These are phyloP conservation scores for Spinus olivaceus DNA, from an alignment of 2,797 vertebrate species.

Conservation along the genomic window DNA sequence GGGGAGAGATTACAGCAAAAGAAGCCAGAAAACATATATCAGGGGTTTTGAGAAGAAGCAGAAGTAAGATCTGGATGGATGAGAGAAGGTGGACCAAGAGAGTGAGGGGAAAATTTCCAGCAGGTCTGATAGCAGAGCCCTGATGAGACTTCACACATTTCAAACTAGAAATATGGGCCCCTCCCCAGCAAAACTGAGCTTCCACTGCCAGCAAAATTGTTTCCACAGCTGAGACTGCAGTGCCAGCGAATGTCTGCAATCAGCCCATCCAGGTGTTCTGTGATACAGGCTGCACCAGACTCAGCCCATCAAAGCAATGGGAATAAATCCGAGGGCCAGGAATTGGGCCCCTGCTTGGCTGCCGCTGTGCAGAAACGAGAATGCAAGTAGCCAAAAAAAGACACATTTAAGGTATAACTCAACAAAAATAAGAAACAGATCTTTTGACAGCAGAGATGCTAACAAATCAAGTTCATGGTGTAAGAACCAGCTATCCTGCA, in stretches of 20 bases:
- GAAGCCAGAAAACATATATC: background rate
- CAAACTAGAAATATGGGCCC: background rate
- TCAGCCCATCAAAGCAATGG: background rate
- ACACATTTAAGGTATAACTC: slow-evolving; percentile 38
- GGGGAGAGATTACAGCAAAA: background rate
- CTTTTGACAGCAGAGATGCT: slow-evolving; percentile 28
- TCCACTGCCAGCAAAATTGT: slow-evolving; percentile 52
- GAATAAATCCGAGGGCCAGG: slow-evolving; percentile 51
- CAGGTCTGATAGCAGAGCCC: background rate
- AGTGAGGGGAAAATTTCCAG: background rate
- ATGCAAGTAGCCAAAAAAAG: slow-evolving; percentile 25
- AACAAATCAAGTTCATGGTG: slow-evolving; percentile 23
- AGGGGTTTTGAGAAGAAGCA: slow-evolving; percentile 1
- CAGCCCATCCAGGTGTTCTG: slow-evolving; percentile 41
- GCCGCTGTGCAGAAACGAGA: background rate
- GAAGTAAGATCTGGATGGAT: background rate
- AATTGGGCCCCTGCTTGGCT: slow-evolving; percentile 56
- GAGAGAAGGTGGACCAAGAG: background rate
- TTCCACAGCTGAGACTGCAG: slow-evolving; percentile 44
- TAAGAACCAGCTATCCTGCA: background rate
- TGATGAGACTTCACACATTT: slow-evolving; percentile 13
- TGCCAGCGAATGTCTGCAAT: background rate
- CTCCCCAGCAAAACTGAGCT: background rate
- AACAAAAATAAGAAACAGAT: slow-evolving; percentile 64
- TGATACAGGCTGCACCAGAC: slow-evolving; percentile 49